Conservation (phyloP, 2,797 vertebrate species). For the Tachyglossus aculeatus region DNA sequence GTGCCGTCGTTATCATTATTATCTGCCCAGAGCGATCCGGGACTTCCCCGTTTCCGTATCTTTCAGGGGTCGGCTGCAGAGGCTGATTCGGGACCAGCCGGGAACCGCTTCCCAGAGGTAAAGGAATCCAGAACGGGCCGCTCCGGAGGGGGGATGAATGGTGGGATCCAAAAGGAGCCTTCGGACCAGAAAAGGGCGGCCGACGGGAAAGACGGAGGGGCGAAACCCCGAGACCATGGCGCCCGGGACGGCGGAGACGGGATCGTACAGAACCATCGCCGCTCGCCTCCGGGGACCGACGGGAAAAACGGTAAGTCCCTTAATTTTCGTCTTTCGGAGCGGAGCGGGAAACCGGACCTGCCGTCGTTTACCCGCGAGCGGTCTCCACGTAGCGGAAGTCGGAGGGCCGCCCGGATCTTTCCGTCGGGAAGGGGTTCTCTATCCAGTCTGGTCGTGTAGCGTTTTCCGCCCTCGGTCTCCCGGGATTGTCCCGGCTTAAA, state of each 20-base stretch:
- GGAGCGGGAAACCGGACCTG: too few species aligned
- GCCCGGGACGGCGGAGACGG: conserved; percentile 51
- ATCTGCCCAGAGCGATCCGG: too few species aligned
- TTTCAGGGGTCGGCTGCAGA: conserved; percentile 8
- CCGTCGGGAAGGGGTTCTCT: too few species aligned
- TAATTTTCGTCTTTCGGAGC: too few species aligned
- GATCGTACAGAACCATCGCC: conserved; percentile 34
- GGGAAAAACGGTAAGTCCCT: conserved; percentile 71
- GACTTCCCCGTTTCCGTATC: background rate
- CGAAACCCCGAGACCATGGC: conserved; percentile 40
- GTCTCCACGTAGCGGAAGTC: too few species aligned
- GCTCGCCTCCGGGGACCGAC: conserved; percentile 54
- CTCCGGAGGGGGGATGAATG: conserved; percentile 73
- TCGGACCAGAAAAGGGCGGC: conserved; percentile 30
- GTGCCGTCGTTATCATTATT: too few species aligned
- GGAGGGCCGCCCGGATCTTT: too few species aligned
- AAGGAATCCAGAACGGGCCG: background rate
- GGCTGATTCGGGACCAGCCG: conserved; percentile 9
- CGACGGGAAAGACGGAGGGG: conserved; percentile 62
- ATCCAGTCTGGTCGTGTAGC: too few species aligned
- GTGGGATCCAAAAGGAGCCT: conserved; percentile 64
- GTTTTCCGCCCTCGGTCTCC: too few species aligned
- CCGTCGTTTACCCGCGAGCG: too few species aligned
- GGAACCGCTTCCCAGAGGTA: conserved; percentile 55
- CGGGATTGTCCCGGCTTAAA: too few species aligned